These are phyloP conservation scores for Reticulitermes lucifugus DNA, from an alignment of 2,888 invertebrate species.

Conservation along the genomic window DNA sequence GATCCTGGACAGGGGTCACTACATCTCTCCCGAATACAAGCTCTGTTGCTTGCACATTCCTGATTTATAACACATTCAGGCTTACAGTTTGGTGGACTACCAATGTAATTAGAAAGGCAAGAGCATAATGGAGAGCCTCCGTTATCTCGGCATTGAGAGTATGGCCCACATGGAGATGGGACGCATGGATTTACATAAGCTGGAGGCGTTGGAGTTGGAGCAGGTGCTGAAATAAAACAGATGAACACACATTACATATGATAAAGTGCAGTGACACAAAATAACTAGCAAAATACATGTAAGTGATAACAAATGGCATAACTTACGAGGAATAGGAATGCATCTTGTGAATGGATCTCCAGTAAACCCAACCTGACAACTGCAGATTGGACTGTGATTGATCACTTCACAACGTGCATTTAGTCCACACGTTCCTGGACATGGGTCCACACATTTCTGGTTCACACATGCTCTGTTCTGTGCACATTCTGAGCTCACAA, in stretches of 20 bases:
- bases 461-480: conserved; percentile 70
- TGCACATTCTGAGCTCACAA: conserved; percentile 63
- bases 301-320: not conserved
- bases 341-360: conserved; percentile 87
- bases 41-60: conserved; percentile 79
- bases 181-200: conserved; percentile 65
- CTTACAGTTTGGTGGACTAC: conserved; percentile 64
- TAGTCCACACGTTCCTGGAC: conserved; percentile 60
- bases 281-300: not conserved
- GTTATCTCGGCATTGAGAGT: conserved; percentile 74
- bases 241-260: not conserved
- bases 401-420: conserved; percentile 64
- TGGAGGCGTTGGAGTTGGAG: conserved; percentile 54
- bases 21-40: conserved; percentile 84
- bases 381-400: conserved; percentile 66
- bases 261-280: not conserved
- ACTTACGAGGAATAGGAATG: conserved; percentile 64
- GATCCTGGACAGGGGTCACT: conserved; percentile 83
- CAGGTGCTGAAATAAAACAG: conserved; percentile 43
- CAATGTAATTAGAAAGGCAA: conserved; percentile 75
- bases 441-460: conserved; percentile 64
- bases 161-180: conserved; percentile 78
- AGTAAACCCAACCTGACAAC: conserved; percentile 64
- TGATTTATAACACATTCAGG: conserved; percentile 71
- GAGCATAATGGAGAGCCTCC: conserved; percentile 73